Evolutionary conservation across 2,113 vertebrate genomes (phyloP).

Genomic region (Hippolais icterina): DNA sequence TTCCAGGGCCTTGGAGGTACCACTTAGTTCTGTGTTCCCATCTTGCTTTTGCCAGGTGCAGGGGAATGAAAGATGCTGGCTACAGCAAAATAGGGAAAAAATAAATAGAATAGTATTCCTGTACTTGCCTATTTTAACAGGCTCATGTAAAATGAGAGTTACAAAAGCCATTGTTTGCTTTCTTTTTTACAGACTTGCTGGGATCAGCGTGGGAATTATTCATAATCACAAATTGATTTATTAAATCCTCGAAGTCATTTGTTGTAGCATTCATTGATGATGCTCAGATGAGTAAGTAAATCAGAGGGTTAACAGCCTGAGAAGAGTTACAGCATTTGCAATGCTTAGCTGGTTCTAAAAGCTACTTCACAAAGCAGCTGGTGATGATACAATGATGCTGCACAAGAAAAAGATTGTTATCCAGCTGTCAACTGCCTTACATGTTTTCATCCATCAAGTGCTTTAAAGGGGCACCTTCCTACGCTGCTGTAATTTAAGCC

Average conservation of each 20-base stretch:
- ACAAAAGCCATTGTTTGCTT: background rate
- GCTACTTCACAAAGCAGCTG: slow-evolving; percentile 7
- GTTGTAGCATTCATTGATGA: background rate
- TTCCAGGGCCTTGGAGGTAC: background rate
- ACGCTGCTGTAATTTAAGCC: background rate
- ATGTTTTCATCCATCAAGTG: background rate
- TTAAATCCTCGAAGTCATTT: background rate
- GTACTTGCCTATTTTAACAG: accelerated
- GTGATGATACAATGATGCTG: background rate
- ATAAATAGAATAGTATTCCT: background rate
- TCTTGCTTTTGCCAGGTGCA: accelerated
- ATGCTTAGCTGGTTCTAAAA: background rate
- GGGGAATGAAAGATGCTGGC: background rate
- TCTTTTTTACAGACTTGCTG: background rate
- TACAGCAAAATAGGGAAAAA: background rate
- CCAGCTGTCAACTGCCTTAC: slow-evolving; percentile 8
- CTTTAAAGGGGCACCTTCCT: background rate
- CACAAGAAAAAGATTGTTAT: slow-evolving; percentile 31
- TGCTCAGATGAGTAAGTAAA: background rate
- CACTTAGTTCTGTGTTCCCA: background rate
- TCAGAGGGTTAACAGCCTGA: slow-evolving; percentile 13
- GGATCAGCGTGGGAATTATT: background rate
- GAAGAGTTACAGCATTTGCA: background rate
- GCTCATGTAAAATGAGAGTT: background rate
- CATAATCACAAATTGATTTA: background rate